Conservation (phyloP, 2,113 vertebrate genomes). For the Psittacara wagleri region DNA sequence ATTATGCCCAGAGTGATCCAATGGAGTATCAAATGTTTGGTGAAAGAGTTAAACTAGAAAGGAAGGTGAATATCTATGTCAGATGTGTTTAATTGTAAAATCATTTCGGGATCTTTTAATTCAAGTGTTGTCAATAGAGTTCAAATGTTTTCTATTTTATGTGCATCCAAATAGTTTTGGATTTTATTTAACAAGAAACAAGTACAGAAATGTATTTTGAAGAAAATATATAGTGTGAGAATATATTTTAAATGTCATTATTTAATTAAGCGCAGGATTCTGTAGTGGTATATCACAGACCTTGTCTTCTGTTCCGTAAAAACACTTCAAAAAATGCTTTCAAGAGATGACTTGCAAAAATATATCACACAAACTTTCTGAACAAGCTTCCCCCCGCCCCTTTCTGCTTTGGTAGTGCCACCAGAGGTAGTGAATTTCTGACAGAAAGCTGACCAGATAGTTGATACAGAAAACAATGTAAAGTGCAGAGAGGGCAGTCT, state of each 20-base stretch:
- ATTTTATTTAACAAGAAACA: neutral
- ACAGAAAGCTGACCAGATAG: neutral
- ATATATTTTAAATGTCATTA: neutral
- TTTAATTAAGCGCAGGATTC: neutral
- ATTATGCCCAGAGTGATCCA: neutral
- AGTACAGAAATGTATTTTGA: neutral
- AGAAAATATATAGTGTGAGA: neutral
- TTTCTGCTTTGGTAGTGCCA: neutral
- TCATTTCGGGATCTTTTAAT: neutral
- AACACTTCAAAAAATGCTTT: neutral
- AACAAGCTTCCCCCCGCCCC: neutral
- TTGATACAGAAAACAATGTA: neutral
- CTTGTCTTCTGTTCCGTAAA: neutral
- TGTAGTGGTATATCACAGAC: neutral
- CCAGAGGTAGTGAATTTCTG: neutral
- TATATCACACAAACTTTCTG: neutral
- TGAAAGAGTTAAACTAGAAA: neutral
- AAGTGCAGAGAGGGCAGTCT: neutral
- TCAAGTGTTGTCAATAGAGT: neutral
- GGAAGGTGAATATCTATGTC: neutral
- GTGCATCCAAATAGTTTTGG: neutral
- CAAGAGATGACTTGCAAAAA: neutral
- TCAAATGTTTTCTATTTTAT: neutral
- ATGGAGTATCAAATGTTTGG: neutral
- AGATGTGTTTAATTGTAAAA: neutral